Base-by-base conservation (phyloP, 2,113 vertebrate species). In the Megaceryle maxima region DNA sequence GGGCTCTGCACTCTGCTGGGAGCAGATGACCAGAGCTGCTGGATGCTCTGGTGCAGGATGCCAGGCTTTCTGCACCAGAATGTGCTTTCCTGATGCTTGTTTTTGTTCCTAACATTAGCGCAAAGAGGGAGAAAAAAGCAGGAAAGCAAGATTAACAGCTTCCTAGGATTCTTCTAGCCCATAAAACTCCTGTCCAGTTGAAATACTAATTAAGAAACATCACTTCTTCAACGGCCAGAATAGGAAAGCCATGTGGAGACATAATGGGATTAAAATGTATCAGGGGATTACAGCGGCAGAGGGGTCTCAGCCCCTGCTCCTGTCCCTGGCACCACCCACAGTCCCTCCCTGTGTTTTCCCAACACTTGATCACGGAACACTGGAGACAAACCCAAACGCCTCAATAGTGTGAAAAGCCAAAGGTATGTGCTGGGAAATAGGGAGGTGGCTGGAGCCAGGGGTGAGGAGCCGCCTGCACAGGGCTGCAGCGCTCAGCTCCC, bases 131-230 rank as follows among this genome's bases (percentile, higher is more conserved):
- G 43, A 33, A 75, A 68, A 44, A 50, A 19, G n/a, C 13, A 44
- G 28, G 28, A 20, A 29, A 39, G 68, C 9, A 76, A 81, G 74
- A 72, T 70, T 44, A 10, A 11, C 53, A 43, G 94, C 95, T 92
- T 64, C 63, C 51, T 37, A 31, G 88, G 75, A 85, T 93, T 37
- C 85, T 80, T 50, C 21, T 28, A 77, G 88, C 79, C 81, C 20
- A 90, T 46, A 16, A 78, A 94, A 86, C 60, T 63, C 86, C 37
- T 10, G 77, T 79, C 75, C 83, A 46, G 78, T 7, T 86, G 84
- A 77, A 91, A 72, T 55, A 92, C 92, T 93, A 78, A 87, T 97
- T 90, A 95, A 96, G 77, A 95, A 94, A 85, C 97, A 95, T 94
- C 96, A 39, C 90, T 77, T 95, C 95, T 74, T 75, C 83, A 72